A percentile compares a stretch with the other conserved stretches of the same genome.
These are phyloP conservation scores for Brenthis ino DNA, from an alignment of 2,888 invertebrate species.

Conservation along the genomic window DNA sequence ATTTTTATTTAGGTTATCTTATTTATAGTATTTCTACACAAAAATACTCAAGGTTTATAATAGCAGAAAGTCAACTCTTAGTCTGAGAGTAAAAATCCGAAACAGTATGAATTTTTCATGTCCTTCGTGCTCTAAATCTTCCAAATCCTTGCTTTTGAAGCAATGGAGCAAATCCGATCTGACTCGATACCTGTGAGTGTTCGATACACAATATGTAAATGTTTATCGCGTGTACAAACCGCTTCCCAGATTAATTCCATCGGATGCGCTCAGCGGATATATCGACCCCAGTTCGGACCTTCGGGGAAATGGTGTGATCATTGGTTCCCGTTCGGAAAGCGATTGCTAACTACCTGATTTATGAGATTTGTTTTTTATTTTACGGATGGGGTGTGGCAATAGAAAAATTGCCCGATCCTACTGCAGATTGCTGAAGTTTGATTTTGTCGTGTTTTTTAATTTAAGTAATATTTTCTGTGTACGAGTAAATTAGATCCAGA, in stretches of 20 bases:
- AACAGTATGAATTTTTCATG: constrained; percentile 32
- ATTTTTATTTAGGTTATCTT: no score
- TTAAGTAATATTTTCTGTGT: no score
- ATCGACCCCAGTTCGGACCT: constrained; percentile 57
- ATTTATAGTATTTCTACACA: no score
- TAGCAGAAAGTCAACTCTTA: background rate
- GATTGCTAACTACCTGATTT: constrained; percentile 40
- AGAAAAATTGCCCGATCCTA: constrained; percentile 19
- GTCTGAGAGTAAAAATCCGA: background rate
- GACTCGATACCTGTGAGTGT: constrained; percentile 42
- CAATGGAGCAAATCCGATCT: constrained; percentile 42
- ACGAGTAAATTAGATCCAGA: no score
- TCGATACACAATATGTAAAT: constrained; percentile 46
- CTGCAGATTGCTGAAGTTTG: background rate
- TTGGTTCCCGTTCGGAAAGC: constrained; percentile 49
- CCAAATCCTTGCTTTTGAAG: constrained; percentile 38
- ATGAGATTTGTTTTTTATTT: constrained; percentile 34
- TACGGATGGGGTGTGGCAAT: constrained; percentile 6
- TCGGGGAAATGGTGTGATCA: constrained; percentile 60
- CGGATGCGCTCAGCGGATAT: constrained; percentile 66
- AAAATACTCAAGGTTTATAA: background rate
- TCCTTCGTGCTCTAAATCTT: constrained; percentile 28
- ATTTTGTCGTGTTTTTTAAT: background rate
- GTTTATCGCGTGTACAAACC: constrained; percentile 54
- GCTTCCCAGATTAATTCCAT: constrained; percentile 71